These are phyloP conservation scores for Ophthalmolycus amberensis DNA, from an alignment of 2,113 vertebrate genomes.

Conservation along the genomic window DNA sequence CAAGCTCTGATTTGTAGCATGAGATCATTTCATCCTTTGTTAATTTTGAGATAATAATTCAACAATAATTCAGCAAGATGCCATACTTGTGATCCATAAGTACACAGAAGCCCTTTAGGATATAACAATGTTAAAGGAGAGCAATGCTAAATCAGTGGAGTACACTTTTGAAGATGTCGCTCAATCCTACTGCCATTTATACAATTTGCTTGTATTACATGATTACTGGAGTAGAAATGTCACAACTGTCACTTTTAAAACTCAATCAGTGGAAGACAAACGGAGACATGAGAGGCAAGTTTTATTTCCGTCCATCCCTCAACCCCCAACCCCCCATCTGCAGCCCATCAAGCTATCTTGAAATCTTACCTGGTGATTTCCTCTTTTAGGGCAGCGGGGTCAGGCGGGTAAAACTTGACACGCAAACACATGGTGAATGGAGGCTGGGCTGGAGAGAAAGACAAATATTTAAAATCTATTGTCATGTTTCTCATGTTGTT, in stretches of 20 bases:
- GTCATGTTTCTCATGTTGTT: not conserved
- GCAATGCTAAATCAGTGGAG: not conserved
- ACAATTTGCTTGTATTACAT: not conserved
- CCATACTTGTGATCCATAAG: not conserved
- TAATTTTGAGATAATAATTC: not conserved
- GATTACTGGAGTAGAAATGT: not conserved
- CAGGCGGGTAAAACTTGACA: constrained; percentile 97
- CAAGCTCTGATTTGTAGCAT: not conserved
- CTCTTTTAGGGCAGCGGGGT: constrained; percentile 94
- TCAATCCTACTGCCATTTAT: not conserved
- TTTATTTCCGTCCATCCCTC: not conserved
- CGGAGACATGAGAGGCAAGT: not conserved
- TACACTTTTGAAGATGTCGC: not conserved
- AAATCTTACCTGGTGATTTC: constrained; percentile 94
- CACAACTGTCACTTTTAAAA: not conserved
- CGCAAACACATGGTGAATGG: constrained; percentile 99
- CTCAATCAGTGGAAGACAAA: not conserved
- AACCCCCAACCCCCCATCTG: not conserved
- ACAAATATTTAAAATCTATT: not conserved
- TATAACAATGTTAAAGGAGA: not conserved
- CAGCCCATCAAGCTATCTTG: not conserved
- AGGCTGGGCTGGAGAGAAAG: constrained; percentile 88
- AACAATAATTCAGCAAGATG: not conserved
- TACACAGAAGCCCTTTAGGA: not conserved
- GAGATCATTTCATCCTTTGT: not conserved